A percentile compares a stretch with the other conserved stretches of the same genome.
These are phyloP conservation scores for Neopelma chrysocephalum DNA, from an alignment of 2,797 vertebrate species.

Conservation along the genomic window DNA sequence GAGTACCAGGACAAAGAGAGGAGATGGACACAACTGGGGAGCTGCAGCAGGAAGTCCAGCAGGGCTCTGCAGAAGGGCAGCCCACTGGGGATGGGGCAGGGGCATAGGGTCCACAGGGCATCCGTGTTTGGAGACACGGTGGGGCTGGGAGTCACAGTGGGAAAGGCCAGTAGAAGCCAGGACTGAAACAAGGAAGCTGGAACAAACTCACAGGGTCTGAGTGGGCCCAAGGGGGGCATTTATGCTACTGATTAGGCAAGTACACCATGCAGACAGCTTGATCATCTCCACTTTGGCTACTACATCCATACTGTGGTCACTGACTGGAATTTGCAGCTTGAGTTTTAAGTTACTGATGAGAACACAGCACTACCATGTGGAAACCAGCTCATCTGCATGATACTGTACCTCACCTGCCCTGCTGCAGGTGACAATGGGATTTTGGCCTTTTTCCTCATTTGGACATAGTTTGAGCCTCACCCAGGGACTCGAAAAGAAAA, in stretches of 20 bases:
- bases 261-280: background rate
- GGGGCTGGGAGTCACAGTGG: accelerated
- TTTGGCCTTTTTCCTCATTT: background rate
- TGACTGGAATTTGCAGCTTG: background rate
- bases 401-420: background rate
- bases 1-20: background rate
- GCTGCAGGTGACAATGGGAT: background rate
- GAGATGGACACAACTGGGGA: accelerated
- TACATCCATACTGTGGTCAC: background rate
- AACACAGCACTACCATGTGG: background rate
- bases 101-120: background rate
- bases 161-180: background rate
- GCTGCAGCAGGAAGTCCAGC: background rate
- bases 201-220: background rate
- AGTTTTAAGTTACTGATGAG: background rate
- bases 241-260: background rate
- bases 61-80: background rate
- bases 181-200: background rate
- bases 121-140: background rate
- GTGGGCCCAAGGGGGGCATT: background rate
- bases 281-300: background rate
- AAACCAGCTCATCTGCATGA: background rate
- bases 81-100: background rate
- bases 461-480: background rate
- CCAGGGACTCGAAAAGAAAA: background rate